Evolutionary conservation across 2,113 vertebrate species (phyloP).

Genomic region (Petrocephalus microphthalmus): DNA sequence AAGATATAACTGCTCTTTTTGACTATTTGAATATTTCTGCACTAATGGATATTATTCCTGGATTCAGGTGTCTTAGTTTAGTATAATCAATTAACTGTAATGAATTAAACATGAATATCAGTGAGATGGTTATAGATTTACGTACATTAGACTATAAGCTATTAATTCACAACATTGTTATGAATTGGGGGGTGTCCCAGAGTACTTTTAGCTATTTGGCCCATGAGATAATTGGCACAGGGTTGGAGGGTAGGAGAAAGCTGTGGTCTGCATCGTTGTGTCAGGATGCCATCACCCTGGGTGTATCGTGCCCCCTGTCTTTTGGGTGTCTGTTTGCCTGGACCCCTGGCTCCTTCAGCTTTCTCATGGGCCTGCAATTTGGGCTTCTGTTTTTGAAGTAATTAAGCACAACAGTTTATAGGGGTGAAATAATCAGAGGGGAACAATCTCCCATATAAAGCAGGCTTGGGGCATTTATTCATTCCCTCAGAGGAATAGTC

Average conservation of each 20-base stretch:
- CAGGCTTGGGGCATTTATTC: conserved; percentile 19
- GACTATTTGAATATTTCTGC: background rate
- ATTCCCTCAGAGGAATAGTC: conserved; percentile 1
- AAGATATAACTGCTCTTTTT: background rate
- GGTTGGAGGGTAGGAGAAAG: background rate
- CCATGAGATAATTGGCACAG: background rate
- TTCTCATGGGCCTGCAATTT: background rate
- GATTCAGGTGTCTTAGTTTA: background rate
- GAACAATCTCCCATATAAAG: conserved; percentile 10
- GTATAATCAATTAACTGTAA: background rate
- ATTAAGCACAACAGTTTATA: conserved; percentile 12
- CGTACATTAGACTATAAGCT: conserved; percentile 9
- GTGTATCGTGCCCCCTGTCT: background rate
- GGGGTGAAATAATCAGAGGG: conserved; percentile 13
- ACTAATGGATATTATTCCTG: background rate
- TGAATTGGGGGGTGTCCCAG: background rate
- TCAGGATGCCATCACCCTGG: background rate
- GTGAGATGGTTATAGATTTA: background rate
- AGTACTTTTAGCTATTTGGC: no score
- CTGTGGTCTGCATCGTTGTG: background rate
- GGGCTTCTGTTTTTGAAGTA: background rate
- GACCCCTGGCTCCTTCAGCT: background rate
- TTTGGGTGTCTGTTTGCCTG: background rate
- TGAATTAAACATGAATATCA: conserved; percentile 11
- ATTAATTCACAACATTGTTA: conserved; percentile 35